Evolutionary conservation across 2,888 invertebrate genomes (phyloP), one percentile per base, ranked within the genome.

Genomic region (Phrixothrix hirtus): DNA sequence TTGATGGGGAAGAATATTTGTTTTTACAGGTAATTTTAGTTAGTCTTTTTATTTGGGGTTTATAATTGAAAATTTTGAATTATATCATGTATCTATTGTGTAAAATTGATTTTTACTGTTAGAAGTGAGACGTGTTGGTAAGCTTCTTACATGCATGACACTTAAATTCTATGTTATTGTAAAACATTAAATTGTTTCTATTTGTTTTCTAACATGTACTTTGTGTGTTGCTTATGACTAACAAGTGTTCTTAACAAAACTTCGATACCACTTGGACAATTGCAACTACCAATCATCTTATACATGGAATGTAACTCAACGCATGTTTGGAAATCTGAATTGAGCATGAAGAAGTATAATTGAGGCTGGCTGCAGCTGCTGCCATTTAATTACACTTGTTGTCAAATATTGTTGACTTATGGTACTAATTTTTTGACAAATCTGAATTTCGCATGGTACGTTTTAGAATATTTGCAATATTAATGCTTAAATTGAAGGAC

Each of bases 1-100:
- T 72, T 41, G 74, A 70, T 57, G 73, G 72, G 53, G 75, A 75
- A 60, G 75, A 75, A 61, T 75, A 73, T 72, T 68, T 75, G 61
- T 75, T 71, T 60, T 69, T 74, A 56, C 73, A 75, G 75, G 75
- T 75, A 75, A 75, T 61, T 69, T 63, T 60, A 32, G 41, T 35
- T 38, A 49, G 32, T 36, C 49, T 44, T 49, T 34, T 15, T 34
- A 38, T 43, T 37, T 38, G 48, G 54, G 48, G 43, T 27, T 41
- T 35, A 41, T 14, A 36, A 16, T 10, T 17, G 34, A 11, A 30
- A 16, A 13, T 15, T 30, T 12, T 30, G 10, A 13, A 11, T 26
- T 25, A 25, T 38, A 25, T 46, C 31, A 16, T 38, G 30, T 30
- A 31, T 10, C 32, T 15, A 46, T 39, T 36, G 11, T 5, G 27